Evolutionary conservation across 2,797 vertebrate species (phyloP), one percentile per base, ranked within the genome.

Genomic region (Cercopithecus mitis): DNA sequence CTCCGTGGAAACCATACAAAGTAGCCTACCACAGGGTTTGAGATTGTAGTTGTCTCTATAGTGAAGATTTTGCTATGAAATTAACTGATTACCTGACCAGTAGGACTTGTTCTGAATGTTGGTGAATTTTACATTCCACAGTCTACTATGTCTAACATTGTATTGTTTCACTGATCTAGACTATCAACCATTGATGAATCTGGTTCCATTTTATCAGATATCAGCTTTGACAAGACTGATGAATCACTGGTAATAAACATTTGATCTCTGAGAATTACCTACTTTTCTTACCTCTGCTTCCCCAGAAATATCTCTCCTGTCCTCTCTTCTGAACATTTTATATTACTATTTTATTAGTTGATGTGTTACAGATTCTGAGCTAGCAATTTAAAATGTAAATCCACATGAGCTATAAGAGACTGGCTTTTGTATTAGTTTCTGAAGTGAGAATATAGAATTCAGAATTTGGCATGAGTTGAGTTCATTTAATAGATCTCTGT

Each of bases 201-300:
- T 0, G 99, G 98, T 85, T 99, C 99, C 76, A 99, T 99, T 98
- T 98, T 99, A 98, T 99, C 99, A 36, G 99, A 99, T 98, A 99
- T 99, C 99, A 99, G 99, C 99, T 99, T 99, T 97, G 99, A 99
- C 98, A 99, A 99, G 99, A 99, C 99, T 0, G 99, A 99, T 95
- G 99, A 99, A 98, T 99, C 99, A 8, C 97, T 99, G 98, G 99
- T 99, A 99, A 99, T 97, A 97, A 96, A 98, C 75, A 93, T 97
- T 97, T 97, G 86, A 72, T 95, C 14, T 85, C 61, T 88, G n/a
- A 77, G 39, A 88, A 82, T 92, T 96, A 70, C 91, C 7, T 98
- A 14, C 67, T 95, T 95, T 95, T 89, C 45, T 94, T 88, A 24
- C 2, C 73, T 70, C 25, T 88, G 39, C 19, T 90, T 50, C 52